Evolutionary conservation across 2,888 invertebrate genomes (phyloP).

Genomic region (Merodon equestris): DNA sequence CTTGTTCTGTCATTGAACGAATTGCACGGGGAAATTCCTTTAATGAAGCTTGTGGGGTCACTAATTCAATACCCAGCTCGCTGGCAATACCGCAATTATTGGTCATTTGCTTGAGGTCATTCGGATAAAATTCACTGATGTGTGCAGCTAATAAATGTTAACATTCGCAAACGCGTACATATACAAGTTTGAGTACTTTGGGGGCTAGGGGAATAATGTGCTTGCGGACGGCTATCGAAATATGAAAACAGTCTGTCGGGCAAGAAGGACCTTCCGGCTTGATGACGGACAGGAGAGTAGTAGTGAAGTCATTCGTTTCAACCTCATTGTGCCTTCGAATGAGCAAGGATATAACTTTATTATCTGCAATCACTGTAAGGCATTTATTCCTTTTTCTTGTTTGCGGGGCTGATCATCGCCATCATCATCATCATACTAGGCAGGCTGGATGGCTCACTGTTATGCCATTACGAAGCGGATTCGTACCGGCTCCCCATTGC

Average conservation of each 20-base stretch:
- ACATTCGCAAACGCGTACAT: constrained; percentile 4
- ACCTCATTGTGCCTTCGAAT: constrained; percentile 5
- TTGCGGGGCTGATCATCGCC: constrained; percentile 16
- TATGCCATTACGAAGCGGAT: constrained; percentile 2
- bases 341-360: constrained; percentile 20
- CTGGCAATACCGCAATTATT: constrained; percentile 32
- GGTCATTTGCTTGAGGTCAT: constrained; percentile 33
- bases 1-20: neutral
- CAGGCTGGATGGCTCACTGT: neutral
- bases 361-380: constrained; percentile 23
- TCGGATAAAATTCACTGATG: constrained; percentile 31
- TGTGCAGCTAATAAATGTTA: constrained; percentile 41
- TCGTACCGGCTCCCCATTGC: neutral
- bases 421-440: constrained; percentile 15
- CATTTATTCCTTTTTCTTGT: constrained; percentile 25
- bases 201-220: no score
- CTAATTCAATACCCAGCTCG: constrained; percentile 21
- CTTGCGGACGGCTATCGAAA: no score
- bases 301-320: neutral
- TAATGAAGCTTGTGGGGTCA: neutral
- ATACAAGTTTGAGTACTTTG: no score
- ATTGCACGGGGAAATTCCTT: neutral
- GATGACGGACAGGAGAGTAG: no score
- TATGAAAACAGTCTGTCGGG: constrained; percentile 1
- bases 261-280: no score